Evolutionary conservation across 2,113 vertebrate species (phyloP).

Genomic region (Motacilla tschutschensis): DNA sequence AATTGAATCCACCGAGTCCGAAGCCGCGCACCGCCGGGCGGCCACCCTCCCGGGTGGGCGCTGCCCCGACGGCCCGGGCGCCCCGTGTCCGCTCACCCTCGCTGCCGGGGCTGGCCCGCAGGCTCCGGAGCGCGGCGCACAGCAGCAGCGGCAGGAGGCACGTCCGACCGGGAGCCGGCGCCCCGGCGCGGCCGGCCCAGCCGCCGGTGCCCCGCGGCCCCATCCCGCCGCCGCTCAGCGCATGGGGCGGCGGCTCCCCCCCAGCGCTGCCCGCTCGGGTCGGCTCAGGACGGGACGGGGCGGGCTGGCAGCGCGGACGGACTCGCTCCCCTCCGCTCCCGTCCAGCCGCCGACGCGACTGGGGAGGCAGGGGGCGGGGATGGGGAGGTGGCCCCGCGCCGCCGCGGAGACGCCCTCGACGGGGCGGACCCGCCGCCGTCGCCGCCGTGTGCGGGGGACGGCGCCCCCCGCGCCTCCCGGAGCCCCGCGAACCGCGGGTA

Average conservation of each 20-base stretch:
- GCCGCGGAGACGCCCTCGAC: slow-evolving; percentile 34
- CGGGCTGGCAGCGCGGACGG: background rate
- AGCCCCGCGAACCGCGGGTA: accelerated
- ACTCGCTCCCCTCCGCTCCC: background rate
- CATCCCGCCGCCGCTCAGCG: background rate
- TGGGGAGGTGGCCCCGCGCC: slow-evolving; percentile 12
- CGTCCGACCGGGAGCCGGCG: slow-evolving; percentile 41
- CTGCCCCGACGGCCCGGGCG: background rate
- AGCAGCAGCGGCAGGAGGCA: slow-evolving; percentile 49
- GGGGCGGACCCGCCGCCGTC: background rate
- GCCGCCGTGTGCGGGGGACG: background rate
- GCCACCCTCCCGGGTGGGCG: background rate
- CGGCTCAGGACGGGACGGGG: background rate
- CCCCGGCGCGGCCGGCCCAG: background rate
- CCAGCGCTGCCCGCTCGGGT: background rate
- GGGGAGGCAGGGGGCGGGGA: slow-evolving; percentile 15
- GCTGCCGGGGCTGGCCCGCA: slow-evolving; percentile 68
- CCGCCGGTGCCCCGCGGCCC: background rate
- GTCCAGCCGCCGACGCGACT: slow-evolving; percentile 23
- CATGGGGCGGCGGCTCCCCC: background rate
- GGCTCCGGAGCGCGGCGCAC: slow-evolving; percentile 63
- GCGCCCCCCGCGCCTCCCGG: accelerated
- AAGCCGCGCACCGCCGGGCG: background rate
- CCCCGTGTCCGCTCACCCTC: slow-evolving; percentile 61
- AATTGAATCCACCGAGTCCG: background rate